Evolutionary conservation across 2,797 vertebrate species (phyloP).

Genomic region (Chelmon rostratus): DNA sequence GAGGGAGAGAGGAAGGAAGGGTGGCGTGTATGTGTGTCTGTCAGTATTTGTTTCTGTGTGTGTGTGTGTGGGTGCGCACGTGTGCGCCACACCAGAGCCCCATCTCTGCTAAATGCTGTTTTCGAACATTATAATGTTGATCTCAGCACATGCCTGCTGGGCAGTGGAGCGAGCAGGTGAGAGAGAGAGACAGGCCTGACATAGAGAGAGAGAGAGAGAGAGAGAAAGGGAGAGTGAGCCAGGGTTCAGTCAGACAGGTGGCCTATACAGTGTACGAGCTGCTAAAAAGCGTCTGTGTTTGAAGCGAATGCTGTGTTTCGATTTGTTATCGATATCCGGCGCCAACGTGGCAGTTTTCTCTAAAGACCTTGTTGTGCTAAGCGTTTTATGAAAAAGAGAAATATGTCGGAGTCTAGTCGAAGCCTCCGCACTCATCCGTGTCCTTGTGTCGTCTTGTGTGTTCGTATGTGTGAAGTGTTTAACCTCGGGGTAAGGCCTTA

Average conservation of each 20-base stretch:
- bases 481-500: conserved; percentile 43
- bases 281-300: conserved; percentile 48
- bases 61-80: conserved; percentile 19
- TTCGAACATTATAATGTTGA: conserved; percentile 86
- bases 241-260: conserved; percentile 71
- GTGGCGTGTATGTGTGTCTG: conserved; percentile 22
- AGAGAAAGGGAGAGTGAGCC: conserved; percentile 62
- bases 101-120: conserved; percentile 81
- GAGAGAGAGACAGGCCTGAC: conserved; percentile 63
- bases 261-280: conserved; percentile 58
- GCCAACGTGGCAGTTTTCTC: conserved; percentile 23
- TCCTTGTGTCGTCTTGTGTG: conserved; percentile 30
- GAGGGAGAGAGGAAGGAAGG: conserved; percentile 35
- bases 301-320: conserved; percentile 39
- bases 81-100: conserved; percentile 60
- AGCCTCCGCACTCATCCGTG: not conserved
- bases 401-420: conserved; percentile 28
- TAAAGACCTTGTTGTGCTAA: conserved; percentile 3
- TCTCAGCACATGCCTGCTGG: conserved; percentile 88
- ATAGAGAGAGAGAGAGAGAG: conserved; percentile 56
- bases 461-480: conserved; percentile 27
- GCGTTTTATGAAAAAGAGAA: conserved; percentile 40
- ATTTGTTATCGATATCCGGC: conserved; percentile 42
- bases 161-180: conserved; percentile 85
- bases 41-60: conserved; percentile 21